These are phyloP conservation scores for Sarcophilus harrisii DNA, from an alignment of 2,797 vertebrate species.

Conservation along the genomic window DNA sequence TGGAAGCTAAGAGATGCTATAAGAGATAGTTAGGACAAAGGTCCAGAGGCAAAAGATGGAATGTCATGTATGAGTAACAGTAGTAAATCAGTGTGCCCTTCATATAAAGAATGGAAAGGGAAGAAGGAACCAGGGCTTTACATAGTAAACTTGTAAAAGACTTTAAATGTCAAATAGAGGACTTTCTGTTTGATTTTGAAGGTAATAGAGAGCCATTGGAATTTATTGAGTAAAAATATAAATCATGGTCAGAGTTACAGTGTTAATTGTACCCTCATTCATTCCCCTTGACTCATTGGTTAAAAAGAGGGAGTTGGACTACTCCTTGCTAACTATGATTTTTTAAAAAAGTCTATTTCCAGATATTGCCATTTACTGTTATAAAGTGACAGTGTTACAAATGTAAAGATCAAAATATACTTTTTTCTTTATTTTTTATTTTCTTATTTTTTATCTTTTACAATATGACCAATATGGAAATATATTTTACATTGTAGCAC, in stretches of 20 bases:
- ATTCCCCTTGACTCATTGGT: not conserved
- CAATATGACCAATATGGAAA: not conserved
- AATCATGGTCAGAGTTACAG: not conserved
- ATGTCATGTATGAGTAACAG: not conserved
- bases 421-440: not conserved
- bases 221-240: not conserved
- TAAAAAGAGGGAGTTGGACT: not conserved
- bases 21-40: not conserved
- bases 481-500: not conserved
- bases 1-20: not conserved
- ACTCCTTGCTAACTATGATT: not conserved
- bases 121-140: not conserved
- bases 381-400: too few species aligned
- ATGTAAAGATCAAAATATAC: not conserved
- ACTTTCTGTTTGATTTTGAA: not conserved
- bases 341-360: not conserved
- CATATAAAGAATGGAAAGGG: not conserved
- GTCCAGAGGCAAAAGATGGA: not conserved
- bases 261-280: not conserved
- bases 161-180: not conserved
- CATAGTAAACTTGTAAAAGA: not conserved
- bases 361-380: too few species aligned
- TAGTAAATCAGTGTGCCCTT: not conserved
- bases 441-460: not conserved
- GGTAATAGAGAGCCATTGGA: not conserved